Conservation (phyloP, 1,140 invertebrate genomes). For the Akabosia matsudoensis region DNA sequence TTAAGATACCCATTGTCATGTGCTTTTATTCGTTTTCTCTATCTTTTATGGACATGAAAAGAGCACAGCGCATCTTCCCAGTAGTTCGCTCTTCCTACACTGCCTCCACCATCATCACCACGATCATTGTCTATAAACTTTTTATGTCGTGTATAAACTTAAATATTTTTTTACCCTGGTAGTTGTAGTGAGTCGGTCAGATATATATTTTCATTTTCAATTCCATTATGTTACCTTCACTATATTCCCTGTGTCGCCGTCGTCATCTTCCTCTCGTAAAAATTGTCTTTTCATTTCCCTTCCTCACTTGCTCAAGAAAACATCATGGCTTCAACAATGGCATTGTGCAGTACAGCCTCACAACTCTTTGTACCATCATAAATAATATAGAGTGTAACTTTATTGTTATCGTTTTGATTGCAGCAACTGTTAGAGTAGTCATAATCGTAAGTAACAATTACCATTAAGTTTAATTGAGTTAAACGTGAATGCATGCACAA, state of each 20-base stretch:
- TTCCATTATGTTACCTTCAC: background rate
- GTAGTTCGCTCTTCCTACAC: background rate
- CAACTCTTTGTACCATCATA: constrained; percentile 12
- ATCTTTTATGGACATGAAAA: too few species aligned
- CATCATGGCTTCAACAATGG: background rate
- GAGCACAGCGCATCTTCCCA: too few species aligned
- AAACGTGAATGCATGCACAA: background rate
- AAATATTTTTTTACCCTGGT: too few species aligned
- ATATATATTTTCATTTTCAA: constrained; percentile 16
- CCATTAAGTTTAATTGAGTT: constrained; percentile 11
- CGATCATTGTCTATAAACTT: background rate
- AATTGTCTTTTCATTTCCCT: constrained; percentile 23
- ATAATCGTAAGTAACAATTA: constrained; percentile 7
- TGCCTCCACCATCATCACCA: background rate
- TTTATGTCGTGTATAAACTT: too few species aligned
- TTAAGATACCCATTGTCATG: constrained; percentile 45
- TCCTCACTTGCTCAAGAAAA: background rate
- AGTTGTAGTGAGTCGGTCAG: too few species aligned
- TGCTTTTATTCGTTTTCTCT: constrained; percentile 17
- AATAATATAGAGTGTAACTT: constrained; percentile 15
- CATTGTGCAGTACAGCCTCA: background rate
- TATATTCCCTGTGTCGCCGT: background rate
- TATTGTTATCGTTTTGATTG: constrained; percentile 4
- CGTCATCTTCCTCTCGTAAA: constrained; percentile 17
- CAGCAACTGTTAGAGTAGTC: constrained; percentile 5